Evolutionary conservation across 2,797 vertebrate genomes (phyloP).

Genomic region (Nannoperca obscura): DNA sequence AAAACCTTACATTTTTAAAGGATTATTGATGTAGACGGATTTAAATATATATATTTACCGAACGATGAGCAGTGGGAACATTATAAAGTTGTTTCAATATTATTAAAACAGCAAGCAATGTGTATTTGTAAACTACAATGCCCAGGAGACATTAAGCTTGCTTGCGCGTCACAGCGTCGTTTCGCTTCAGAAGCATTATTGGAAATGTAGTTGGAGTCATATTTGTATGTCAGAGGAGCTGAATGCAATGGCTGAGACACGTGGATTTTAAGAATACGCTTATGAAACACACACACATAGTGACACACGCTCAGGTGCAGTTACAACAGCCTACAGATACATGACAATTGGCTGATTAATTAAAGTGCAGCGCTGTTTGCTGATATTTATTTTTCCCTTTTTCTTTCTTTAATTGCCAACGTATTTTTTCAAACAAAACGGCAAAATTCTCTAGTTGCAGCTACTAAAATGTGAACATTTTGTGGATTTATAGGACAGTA

Average conservation of each 20-base stretch:
- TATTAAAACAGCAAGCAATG: rapidly evolving
- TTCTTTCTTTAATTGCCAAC: background rate
- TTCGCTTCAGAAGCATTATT: slow-evolving; percentile 15
- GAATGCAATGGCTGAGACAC: slow-evolving; percentile 75
- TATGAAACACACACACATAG: slow-evolving; percentile 9
- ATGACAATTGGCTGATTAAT: background rate
- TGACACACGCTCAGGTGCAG: background rate
- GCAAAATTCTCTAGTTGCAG: background rate
- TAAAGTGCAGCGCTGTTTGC: background rate
- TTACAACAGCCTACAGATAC: slow-evolving; percentile 12
- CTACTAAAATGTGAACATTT: background rate
- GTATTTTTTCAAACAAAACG: background rate
- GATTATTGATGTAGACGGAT: rapidly evolving
- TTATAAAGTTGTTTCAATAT: rapidly evolving
- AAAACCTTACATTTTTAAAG: rapidly evolving
- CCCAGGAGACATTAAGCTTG: slow-evolving; percentile 11
- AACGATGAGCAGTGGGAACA: rapidly evolving
- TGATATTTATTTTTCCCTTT: background rate
- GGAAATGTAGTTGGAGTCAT: slow-evolving; percentile 73
- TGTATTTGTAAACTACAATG: slow-evolving; percentile 67
- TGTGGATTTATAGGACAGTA: background rate
- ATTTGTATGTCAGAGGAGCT: slow-evolving; percentile 54
- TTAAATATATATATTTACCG: rapidly evolving
- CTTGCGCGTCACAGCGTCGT: background rate
- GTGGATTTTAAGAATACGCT: slow-evolving; percentile 71